A percentile compares a stretch with the other conserved stretches of the same genome.
These are phyloP conservation scores for Eulithis testata DNA, from an alignment of 2,888 invertebrate genomes.

Conservation along the genomic window DNA sequence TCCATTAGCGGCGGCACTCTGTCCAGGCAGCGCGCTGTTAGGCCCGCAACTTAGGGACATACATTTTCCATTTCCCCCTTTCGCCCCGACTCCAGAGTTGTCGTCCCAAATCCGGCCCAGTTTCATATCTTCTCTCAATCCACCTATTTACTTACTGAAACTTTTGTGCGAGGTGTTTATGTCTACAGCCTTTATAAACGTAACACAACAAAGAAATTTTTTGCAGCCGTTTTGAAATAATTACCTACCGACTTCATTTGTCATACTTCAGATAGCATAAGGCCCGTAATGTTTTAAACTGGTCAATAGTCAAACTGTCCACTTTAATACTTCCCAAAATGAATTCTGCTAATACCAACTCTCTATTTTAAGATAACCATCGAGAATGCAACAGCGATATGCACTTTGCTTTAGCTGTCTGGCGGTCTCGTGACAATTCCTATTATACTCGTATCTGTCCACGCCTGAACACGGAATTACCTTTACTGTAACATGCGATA, in stretches of 20 bases:
- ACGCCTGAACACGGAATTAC: conserved; percentile 30
- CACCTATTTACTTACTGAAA: neutral
- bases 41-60: conserved; percentile 77
- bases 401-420: conserved; percentile 56
- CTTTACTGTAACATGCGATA: conserved; percentile 29
- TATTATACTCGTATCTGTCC: conserved; percentile 31
- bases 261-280: no score
- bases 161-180: neutral
- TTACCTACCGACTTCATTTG: no score
- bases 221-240: no score
- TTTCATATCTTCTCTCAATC: conserved; percentile 2
- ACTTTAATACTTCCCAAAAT: conserved; percentile 37
- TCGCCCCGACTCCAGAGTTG: conserved; percentile 68
- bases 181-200: neutral
- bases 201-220: neutral
- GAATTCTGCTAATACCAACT: conserved; percentile 39
- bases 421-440: conserved; percentile 50
- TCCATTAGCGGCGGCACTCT: conserved; percentile 74
- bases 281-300: no score
- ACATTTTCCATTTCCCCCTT: conserved; percentile 81
- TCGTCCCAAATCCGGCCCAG: conserved; percentile 62
- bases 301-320: neutral
- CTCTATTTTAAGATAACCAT: conserved; percentile 52
- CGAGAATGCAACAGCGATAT: conserved; percentile 54
- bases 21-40: conserved; percentile 67